These are phyloP conservation scores for Sciaenops ocellatus DNA, from an alignment of 2,797 vertebrate species.

Conservation along the genomic window DNA sequence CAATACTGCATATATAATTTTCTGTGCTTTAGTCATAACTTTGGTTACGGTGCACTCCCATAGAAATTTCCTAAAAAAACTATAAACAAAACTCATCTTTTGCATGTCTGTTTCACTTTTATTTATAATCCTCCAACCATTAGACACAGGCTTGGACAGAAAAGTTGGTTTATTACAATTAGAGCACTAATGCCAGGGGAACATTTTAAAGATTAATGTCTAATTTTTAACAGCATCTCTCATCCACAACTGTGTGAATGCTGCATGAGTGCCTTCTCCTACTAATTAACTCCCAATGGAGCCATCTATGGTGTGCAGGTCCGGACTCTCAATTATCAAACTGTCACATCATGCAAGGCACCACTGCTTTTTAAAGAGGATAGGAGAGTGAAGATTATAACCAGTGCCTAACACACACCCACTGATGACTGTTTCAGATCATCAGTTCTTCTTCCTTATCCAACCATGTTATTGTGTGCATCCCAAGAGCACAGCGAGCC, in stretches of 20 bases:
- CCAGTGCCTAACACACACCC: not conserved
- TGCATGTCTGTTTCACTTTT: not conserved
- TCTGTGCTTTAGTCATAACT: not conserved
- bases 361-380: constrained; percentile 23
- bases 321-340: constrained; percentile 37
- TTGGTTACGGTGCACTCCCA: not conserved
- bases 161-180: not conserved
- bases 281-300: constrained; percentile 55
- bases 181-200: not conserved
- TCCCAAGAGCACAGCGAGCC: not conserved
- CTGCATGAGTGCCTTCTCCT: constrained; percentile 6
- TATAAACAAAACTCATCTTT: not conserved
- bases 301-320: constrained; percentile 19
- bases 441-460: constrained; percentile 18
- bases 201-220: constrained; percentile 12
- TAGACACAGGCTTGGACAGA: not conserved
- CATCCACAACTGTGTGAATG: constrained; percentile 1
- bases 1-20: not conserved
- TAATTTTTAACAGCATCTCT: constrained; percentile 18
- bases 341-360: constrained; percentile 35
- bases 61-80: not conserved
- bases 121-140: not conserved
- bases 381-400: constrained; percentile 15
- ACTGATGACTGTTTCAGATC: constrained; percentile 24
- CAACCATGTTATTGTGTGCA: constrained; percentile 1